Evolutionary conservation across 2,888 invertebrate species (phyloP).

Genomic region (Ditylenchus weischeri): DNA sequence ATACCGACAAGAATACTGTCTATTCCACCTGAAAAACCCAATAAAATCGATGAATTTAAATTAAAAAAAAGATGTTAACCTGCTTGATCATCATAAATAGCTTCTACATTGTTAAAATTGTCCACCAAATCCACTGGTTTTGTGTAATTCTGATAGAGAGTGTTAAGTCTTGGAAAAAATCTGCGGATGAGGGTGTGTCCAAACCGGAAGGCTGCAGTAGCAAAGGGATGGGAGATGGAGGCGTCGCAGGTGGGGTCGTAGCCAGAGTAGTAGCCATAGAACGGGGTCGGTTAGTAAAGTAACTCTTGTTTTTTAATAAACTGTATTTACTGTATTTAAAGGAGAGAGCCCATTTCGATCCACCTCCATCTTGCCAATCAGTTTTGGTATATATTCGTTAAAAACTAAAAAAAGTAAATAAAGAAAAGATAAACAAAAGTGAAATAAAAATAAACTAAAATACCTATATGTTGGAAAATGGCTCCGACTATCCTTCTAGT

Average conservation of each 20-base stretch:
- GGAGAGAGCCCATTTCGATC: conserved; percentile 81
- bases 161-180: conserved; percentile 66
- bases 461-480: conserved; percentile 64
- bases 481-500: conserved; percentile 61
- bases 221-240: conserved; percentile 78
- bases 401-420: background rate
- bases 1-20: conserved; percentile 47
- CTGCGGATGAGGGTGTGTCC: conserved; percentile 74
- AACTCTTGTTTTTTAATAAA: too few species aligned
- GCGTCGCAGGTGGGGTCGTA: conserved; percentile 76
- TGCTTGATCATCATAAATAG: conserved; percentile 64
- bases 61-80: conserved; percentile 12
- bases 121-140: conserved; percentile 67
- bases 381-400: conserved; percentile 70
- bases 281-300: too few species aligned
- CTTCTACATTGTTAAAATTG: conserved; percentile 86
- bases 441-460: background rate
- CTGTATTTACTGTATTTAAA: conserved; percentile 61
- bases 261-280: conserved; percentile 44
- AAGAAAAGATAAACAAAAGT: background rate
- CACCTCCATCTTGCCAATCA: conserved; percentile 69
- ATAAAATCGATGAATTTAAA: background rate
- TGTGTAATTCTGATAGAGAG: conserved; percentile 35
- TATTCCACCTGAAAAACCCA: conserved; percentile 46
- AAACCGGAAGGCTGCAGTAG: conserved; percentile 74